Evolutionary conservation across 2,113 vertebrate genomes (phyloP).

Genomic region (Cichladusa arquata): DNA sequence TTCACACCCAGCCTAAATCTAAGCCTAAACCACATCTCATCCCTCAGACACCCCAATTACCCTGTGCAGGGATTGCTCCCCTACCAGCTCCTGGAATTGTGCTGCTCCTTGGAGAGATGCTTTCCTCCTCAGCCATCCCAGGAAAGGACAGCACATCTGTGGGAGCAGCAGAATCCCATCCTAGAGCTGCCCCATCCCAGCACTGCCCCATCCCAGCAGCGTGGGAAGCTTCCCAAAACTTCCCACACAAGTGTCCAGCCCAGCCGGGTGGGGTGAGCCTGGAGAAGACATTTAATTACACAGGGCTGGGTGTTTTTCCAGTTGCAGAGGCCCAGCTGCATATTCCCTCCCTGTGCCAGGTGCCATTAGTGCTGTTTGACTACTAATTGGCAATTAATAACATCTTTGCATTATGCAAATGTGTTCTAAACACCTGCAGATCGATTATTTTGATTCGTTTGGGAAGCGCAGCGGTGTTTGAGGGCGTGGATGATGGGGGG

Average conservation of each 20-base stretch:
- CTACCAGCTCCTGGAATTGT: background rate
- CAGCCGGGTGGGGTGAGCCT: background rate
- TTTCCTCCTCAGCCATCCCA: background rate
- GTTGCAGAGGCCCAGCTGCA: background rate
- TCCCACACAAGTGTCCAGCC: background rate
- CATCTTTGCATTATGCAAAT: background rate
- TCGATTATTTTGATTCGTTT: fast-evolving
- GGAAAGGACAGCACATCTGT: background rate
- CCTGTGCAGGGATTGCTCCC: background rate
- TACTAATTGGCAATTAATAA: slow-evolving; percentile 24
- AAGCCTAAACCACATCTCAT: background rate
- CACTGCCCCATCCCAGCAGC: background rate
- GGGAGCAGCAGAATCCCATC: background rate
- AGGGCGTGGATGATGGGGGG: fast-evolving
- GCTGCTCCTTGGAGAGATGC: background rate
- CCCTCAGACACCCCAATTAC: background rate
- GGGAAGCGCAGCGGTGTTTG: fast-evolving
- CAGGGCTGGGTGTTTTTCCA: background rate
- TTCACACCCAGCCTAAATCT: background rate
- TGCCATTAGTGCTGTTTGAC: background rate
- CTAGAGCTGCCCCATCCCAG: too few species aligned
- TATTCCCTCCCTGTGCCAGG: background rate
- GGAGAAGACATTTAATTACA: slow-evolving; percentile 31
- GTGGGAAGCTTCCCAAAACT: background rate
- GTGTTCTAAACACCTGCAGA: fast-evolving